Base-by-base conservation (phyloP, 2,797 vertebrate genomes). In the Bufotes viridis region DNA sequence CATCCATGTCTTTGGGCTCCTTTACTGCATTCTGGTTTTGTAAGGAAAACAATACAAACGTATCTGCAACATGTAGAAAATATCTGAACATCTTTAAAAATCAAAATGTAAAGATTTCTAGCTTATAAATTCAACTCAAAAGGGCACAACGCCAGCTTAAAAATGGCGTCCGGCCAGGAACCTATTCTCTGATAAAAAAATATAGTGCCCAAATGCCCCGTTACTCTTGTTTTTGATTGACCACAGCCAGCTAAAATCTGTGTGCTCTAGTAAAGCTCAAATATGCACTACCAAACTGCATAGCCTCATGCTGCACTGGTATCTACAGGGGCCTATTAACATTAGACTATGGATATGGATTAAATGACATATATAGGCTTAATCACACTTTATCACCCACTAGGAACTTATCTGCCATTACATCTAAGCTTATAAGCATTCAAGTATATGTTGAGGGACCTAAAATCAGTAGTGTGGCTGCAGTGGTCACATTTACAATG, bases 71-170 rank as follows among this genome's bases (percentile, higher is more conserved):
- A 11, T 22, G 72, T 12, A 17, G 69, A 34, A 29, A 17, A 34
- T 70, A 70, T 17, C 0, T 15, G 14, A 34, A 70, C 14, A 34
- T 14, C 29, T 69, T 69, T 69, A 29, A 65, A 34, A 69, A 69
- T 69, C 67, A 34, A 70, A 74, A 74, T 74, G 34, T 20, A 49
- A 74, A 51, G 17, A 74, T 74, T 74, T 74, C 72, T 18, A 74
- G 34, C 18, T 4, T 12, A 74, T 22, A 74, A 51, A 74, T 51
- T 20, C 42, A 74, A 42, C 34, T 74, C 18, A 49, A 49, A 42
- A 18, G 18, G 18, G 34, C 72, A 74, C 18, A 22, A 22, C 4
- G 72, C 72, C 18, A 74, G 14, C 9, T 22, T 22, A 74, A 70
- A 74, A 74, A 22, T 20, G 7, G 22, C 20, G 18, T 49, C 42